Evolutionary conservation across 1,140 invertebrate species (phyloP), one percentile per base, ranked within the genome.

Genomic region (Drosophila triauraria): DNA sequence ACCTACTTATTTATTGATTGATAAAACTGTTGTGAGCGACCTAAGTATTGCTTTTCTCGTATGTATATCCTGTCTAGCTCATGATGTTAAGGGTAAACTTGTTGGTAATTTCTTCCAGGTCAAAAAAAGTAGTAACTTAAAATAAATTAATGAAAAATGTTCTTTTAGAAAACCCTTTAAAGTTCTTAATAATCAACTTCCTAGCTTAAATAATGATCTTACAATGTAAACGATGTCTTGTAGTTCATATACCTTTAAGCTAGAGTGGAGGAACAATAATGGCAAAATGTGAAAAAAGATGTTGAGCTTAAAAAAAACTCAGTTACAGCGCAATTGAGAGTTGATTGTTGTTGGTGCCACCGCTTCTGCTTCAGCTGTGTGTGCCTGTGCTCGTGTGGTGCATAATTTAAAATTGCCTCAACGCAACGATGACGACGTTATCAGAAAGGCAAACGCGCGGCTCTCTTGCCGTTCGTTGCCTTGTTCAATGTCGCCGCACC

Each of bases 401-500:
- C 77, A 88, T 88, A 90, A 88, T 81, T 90, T 88, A 88, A 83
- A 81, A 88, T 88, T 78, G 84, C 80, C 67, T 78, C 42, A 56
- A 75, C 77, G 72, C 82, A 84, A 88, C 80, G 69, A 65, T 80
- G 74, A 87, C 75, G 58, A 78, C 84, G 84, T 87, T 87, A 87
- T 87, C 84, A 87, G 63, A 77, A 69, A 51, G 59, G 50, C 50
- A 67, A 64, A 65, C 54, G 68, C 44, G 42, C 63, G 47, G 35
- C 48, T 57, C 50, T 46, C 42, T 72, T 35, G 23, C 58, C 70
- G 71, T 82, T 86, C 82, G 82, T 64, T 82, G 69, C 53, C 64
- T 80, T 70, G 61, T 67, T 88, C 83, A 87, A 87, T 88, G 83
- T 87, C 80, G 75, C 84, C 84, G 80, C 84, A 83, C 84, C 84